Conservation (phyloP, 2,888 invertebrate genomes). For the Parasteatoda lunata region DNA sequence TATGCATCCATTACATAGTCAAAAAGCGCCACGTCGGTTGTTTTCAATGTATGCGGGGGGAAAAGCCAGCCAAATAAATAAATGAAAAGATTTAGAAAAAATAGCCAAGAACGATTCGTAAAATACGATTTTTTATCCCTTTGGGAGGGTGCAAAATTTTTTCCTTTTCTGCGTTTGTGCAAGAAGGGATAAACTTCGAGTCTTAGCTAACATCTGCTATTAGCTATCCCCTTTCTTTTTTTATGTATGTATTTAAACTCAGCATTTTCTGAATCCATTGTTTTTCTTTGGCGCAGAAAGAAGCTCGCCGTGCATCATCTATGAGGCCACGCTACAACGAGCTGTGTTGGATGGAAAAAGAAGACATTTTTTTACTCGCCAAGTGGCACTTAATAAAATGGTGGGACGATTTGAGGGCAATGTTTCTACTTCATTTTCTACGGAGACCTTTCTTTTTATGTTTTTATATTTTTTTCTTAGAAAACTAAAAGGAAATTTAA, state of each 20-base stretch:
- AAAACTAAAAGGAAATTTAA: slow-evolving; percentile 9
- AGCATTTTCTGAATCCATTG: slow-evolving; percentile 13
- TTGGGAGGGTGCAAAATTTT: slow-evolving; percentile 10
- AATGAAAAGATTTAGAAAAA: slow-evolving; percentile 34
- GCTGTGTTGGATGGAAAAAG: neutral
- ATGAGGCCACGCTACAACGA: slow-evolving; percentile 36
- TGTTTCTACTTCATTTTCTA: slow-evolving; percentile 49
- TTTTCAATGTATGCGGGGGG: slow-evolving; percentile 62
- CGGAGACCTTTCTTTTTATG: slow-evolving; percentile 9
- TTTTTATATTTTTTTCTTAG: neutral
- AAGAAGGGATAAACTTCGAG: slow-evolving; percentile 55
- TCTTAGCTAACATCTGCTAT: slow-evolving; percentile 67
- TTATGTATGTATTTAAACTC: slow-evolving; percentile 58
- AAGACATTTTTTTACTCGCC: neutral
- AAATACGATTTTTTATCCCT: slow-evolving; percentile 47
- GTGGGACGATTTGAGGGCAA: slow-evolving; percentile 24
- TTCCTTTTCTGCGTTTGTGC: slow-evolving; percentile 32
- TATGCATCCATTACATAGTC: slow-evolving; percentile 67
- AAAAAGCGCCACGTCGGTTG: slow-evolving; percentile 65
- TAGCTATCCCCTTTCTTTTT: slow-evolving; percentile 43
- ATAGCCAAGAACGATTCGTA: slow-evolving; percentile 45
- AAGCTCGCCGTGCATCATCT: slow-evolving; percentile 48
- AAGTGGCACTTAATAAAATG: slow-evolving; percentile 51
- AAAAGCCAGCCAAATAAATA: slow-evolving; percentile 54
- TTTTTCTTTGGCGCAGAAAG: slow-evolving; percentile 28